Base-by-base conservation (phyloP, 2,113 vertebrate species). In the Haliaeetus leucogaster region DNA sequence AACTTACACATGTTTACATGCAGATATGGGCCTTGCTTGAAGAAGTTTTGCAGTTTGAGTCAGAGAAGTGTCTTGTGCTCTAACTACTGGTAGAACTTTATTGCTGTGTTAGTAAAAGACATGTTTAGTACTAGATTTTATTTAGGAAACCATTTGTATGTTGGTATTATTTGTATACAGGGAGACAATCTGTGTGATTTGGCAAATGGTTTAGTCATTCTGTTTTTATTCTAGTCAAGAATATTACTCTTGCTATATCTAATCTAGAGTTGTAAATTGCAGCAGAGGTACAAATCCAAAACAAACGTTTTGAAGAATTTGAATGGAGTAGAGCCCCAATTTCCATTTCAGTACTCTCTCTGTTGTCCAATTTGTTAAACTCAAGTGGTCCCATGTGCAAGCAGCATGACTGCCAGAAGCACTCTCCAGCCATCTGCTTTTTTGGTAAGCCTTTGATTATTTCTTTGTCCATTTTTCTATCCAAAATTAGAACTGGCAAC, bases 361-460 rank as follows among this genome's bases (percentile, higher is more conserved):
- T 86, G 48, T 93, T 96, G 93, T 94, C 94, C 87, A 89, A 95
- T 97, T 96, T 97, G 89, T 97, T 96, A 97, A 96, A 86, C 73
- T 68, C 91, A 88, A 97, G 93, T 94, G 95, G 93, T 94, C 95
- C 95, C 93, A 94, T 95, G 95, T 97, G 96, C 0, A 18, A 96
- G 78, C 73, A 79, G 86, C 67, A 38, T 88, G 94, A 95, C 86
- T 97, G 95, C 95, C 94, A 97, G 93, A 82, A 97, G 91, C 14
- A 4, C 74, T 96, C 70, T 95, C n/a, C 71, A 96, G 74, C 94
- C 96, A 97, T 96, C 97, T 97, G 97, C 82, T 95, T 94, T 97
- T 96, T 95, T 96, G 96, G 94, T 96, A 58, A 86, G 79, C 7
- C 94, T 95, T 94, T 94, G 95, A 94, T 97, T 96, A 90, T 82